Conservation (phyloP, 2,113 vertebrate genomes). For the Pongo pygmaeus region DNA sequence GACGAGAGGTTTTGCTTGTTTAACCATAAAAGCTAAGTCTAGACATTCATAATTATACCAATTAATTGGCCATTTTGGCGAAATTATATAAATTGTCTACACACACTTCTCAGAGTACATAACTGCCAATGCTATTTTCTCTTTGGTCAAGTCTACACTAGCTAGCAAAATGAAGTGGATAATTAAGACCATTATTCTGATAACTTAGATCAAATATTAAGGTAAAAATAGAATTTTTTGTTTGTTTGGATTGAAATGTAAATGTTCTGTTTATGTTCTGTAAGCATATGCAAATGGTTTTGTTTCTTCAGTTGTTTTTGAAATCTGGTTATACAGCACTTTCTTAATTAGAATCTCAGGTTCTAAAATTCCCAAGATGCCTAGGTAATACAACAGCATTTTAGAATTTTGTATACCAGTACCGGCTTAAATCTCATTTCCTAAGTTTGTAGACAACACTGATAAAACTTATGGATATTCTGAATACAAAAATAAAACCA, state of each 20-base stretch:
- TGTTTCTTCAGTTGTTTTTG: constrained; percentile 40
- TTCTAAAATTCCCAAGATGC: constrained; percentile 32
- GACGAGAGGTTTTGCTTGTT: constrained; percentile 58
- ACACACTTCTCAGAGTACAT: constrained; percentile 71
- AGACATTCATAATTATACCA: constrained; percentile 76
- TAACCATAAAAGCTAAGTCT: constrained; percentile 65
- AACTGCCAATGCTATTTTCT: constrained; percentile 72
- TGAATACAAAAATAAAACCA: constrained; percentile 38
- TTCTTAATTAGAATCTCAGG: constrained; percentile 35
- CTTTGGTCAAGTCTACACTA: constrained; percentile 73
- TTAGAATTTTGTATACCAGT: neutral
- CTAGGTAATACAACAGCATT: neutral
- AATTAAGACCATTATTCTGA: constrained; percentile 74
- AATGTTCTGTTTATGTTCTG: constrained; percentile 50
- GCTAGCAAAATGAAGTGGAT: constrained; percentile 73
- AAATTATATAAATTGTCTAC: constrained; percentile 77
- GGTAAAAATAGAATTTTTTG: constrained; percentile 69
- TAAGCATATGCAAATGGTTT: constrained; percentile 37
- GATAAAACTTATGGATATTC: constrained; percentile 3
- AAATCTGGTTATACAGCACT: constrained; percentile 39
- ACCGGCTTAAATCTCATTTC: constrained; percentile 21
- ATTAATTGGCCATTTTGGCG: constrained; percentile 77
- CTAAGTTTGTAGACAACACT: neutral
- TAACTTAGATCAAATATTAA: constrained; percentile 77
- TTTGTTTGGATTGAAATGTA: constrained; percentile 49